Conservation (phyloP, 2,888 invertebrate genomes). For the Mantis religiosa region DNA sequence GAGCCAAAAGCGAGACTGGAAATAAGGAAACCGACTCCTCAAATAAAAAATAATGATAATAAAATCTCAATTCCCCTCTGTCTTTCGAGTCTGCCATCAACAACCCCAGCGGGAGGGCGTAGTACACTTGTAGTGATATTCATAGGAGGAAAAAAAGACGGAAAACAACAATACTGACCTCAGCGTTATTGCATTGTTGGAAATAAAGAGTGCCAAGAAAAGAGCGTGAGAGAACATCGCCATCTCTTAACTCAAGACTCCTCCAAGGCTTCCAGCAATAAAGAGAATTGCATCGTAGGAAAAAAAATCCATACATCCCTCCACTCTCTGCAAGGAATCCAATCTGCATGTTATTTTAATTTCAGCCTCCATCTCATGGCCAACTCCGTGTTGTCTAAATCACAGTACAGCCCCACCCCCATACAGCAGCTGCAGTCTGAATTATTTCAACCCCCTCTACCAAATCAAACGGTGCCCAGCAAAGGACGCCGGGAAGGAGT, state of each 20-base stretch:
- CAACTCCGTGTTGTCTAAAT: not conserved
- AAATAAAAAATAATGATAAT: not conserved
- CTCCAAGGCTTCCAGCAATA: not conserved
- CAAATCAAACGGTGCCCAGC: not conserved
- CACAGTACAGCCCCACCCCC: not conserved
- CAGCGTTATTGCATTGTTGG: not conserved
- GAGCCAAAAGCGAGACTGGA: not conserved
- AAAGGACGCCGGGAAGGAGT: not conserved
- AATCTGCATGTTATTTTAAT: slow-evolving; percentile 29
- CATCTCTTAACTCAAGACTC: not conserved
- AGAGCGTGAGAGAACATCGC: not conserved
- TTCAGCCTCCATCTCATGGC: not conserved
- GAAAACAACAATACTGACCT: not conserved
- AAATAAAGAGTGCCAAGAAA: not conserved
- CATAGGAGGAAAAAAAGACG: not conserved
- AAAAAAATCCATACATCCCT: not conserved
- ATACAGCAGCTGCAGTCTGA: not conserved
- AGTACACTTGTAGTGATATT: not conserved
- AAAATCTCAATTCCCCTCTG: not conserved
- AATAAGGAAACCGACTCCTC: not conserved
- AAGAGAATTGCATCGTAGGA: not conserved
- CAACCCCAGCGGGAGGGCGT: not conserved
- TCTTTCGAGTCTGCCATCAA: not conserved
- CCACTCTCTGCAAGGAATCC: slow-evolving; percentile 10
- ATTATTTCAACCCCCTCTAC: not conserved